Base-by-base conservation (phyloP, 30 jellyfish, hydroid and myxozoan genomes). In the Turritopsis rubra region DNA sequence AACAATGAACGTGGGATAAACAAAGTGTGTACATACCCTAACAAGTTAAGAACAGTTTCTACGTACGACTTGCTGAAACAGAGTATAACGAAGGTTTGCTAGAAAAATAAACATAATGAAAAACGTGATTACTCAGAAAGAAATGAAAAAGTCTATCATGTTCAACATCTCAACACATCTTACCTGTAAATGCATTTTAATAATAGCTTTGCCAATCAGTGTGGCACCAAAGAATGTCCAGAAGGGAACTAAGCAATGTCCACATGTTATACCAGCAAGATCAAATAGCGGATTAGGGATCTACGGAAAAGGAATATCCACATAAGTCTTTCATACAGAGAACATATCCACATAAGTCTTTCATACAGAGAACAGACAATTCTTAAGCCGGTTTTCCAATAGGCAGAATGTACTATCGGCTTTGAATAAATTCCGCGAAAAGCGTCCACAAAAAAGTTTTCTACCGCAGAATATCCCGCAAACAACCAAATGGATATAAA, bases 201-300 rank as follows among this genome's bases (percentile, higher is more conserved):
- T 89, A 31, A 95, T 84, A 22, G 99, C 96, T 87, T 95, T 95
- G 52, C 99, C 99, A 41, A 95, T 95, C 28, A 95, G 74, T 8
- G 99, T 95, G 65, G 99, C 99, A 0, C 97, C 97, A 86, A 95
- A 95, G 83, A 95, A 95, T 18, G 99, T 95, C 97, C 99, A 89
- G 70, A 95, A 95, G n/a, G 99, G 99, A 74, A 95, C 99, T 65
- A 95, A 81, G 77, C 99, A 95, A 65, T 95, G 99, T 7, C 99
- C 99, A 81, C 99, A 95, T 1, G 99, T 90, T 0, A 95, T 95
- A 31, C 99, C 99, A 84, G 99, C 99, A 29, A 95, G 80, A 72
- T 95, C 99, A 76, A 95, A 95, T 30, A 95, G 54, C 3, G 99
- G 99, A 74, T 95, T 95, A 21, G 99, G 99, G 8, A 95, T 89